A percentile compares a stretch with the other conserved stretches of the same genome.
Conservation (phyloP, 2,888 invertebrate genomes). For the Pyrrhia umbra region DNA sequence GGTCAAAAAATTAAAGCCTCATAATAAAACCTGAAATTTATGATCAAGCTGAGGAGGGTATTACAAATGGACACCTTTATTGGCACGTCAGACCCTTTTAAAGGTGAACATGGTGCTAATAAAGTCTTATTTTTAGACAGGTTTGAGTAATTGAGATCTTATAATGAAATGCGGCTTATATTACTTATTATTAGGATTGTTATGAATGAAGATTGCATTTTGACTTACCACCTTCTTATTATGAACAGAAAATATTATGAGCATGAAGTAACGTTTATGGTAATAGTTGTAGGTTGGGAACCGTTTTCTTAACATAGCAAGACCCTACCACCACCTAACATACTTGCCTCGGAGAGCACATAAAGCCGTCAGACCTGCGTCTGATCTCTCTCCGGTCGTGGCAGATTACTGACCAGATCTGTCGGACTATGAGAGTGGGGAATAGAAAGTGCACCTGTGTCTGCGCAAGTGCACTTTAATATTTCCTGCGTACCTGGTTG, state of each 20-base stretch:
- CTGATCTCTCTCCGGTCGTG: no score
- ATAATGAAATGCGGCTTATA: constrained; percentile 14
- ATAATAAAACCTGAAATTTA: constrained; percentile 66
- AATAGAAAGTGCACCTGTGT: no score
- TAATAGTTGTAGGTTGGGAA: no score
- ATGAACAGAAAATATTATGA: background rate
- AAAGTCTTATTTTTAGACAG: constrained; percentile 52
- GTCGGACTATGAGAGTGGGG: no score
- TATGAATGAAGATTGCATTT: background rate
- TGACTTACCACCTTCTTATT: no score
- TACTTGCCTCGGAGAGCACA: no score
- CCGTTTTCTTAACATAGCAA: no score
- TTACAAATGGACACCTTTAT: constrained; percentile 76
- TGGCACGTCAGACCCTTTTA: constrained; percentile 64
- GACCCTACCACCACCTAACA: no score
- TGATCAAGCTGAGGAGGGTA: constrained; percentile 73
- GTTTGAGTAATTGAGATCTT: constrained; percentile 29
- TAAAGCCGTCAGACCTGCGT: no score
- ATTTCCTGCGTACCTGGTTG: no score
- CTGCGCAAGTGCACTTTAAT: no score
- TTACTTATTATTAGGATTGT: background rate
- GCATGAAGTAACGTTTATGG: background rate
- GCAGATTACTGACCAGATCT: no score
- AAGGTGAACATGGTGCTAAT: constrained; percentile 57
- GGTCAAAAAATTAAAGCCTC: constrained; percentile 63